Evolutionary conservation across 2,797 vertebrate genomes (phyloP).

Genomic region (Simalia tracyae): DNA sequence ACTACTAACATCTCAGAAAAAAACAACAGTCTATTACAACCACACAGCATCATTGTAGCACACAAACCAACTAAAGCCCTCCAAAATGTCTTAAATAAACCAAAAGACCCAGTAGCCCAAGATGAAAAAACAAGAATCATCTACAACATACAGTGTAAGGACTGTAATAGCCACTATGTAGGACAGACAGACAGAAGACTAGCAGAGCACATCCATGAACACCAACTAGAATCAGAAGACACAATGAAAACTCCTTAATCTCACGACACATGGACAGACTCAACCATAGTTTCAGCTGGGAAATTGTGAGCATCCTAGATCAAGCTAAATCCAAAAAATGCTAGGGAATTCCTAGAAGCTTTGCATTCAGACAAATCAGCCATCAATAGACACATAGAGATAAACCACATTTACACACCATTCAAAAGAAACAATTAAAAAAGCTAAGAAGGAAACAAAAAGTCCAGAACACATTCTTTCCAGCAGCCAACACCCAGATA

Average conservation of each 20-base stretch:
- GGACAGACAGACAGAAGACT: no score
- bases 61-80: not conserved
- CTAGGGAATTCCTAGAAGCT: not conserved
- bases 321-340: no score
- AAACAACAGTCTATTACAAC: not conserved
- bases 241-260: no score
- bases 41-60: not conserved
- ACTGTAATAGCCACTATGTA: no score
- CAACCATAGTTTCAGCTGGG: no score
- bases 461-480: not conserved
- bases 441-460: not conserved
- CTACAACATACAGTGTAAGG: no score
- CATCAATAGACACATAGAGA: not conserved
- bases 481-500: not conserved
- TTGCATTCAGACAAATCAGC: not conserved
- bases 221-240: no score
- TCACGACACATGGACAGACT: no score
- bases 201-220: no score
- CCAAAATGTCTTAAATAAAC: not conserved
- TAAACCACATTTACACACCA: not conserved
- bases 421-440: not conserved
- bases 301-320: no score
- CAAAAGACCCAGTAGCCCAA: no score
- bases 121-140: no score
- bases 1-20: not conserved